Evolutionary conservation across 2,888 invertebrate genomes (phyloP), one percentile per base, ranked within the genome.

Genomic region (Agonopterix alstromeriana): DNA sequence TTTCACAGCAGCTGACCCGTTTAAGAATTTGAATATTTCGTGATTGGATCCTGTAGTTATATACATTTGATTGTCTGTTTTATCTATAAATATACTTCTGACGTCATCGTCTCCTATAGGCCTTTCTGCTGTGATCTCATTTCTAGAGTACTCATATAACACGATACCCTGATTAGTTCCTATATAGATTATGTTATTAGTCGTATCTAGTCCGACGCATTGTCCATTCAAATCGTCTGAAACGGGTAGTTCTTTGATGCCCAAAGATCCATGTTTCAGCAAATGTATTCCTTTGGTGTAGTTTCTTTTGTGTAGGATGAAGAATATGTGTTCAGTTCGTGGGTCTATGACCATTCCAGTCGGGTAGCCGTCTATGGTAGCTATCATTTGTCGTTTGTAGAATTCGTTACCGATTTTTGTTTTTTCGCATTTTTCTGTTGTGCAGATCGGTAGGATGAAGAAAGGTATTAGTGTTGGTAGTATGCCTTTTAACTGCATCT

Each of bases 41-140:
- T 84, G 82, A 43, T 73, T 79, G 0, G 74, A 53, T 0, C 87
- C 87, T 0, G 79, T 80, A 0, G 80, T 74, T 51, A 88, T 86
- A 36, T 83, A 86, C 85, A 88, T 84, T 49, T 78, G 79, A 42
- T 73, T 74, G 10, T 84, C 77, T 0, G 64, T 59, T 70, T 77
- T 81, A 35, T 88, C 88, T 3, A 87, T 77, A 43, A 87, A 88
- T 47, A 88, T 86, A 10, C 56, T 72, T 44, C 82, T 54, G 0
- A 88, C 70, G n/a, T 88, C 87, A 46, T 88, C 88, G 42, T 88
- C 88, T 0, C 88, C 88, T 10, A 87, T 77, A 0, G 87, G 85
- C 49, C 86, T 65, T 44, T 87, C 87, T 0, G 74, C 73, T 1
- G 73, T 73, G n/a, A 86, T 77, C 57, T 80, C 83, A 0, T 73